Evolutionary conservation across 2,888 invertebrate genomes (phyloP).

Genomic region (Cantharis lateralis): DNA sequence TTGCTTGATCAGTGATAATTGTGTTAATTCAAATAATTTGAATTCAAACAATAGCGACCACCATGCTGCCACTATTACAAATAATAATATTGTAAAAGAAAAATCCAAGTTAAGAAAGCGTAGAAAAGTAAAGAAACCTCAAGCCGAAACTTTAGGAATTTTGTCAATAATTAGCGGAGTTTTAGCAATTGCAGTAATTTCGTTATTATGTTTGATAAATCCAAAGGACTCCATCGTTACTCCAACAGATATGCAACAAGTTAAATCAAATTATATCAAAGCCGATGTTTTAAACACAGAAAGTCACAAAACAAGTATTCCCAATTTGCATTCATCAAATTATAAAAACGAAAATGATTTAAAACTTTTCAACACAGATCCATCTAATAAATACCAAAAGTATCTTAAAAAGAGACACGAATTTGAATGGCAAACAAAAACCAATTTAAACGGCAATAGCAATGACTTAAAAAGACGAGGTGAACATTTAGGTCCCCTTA

Average conservation of each 20-base stretch:
- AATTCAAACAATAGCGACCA: neutral
- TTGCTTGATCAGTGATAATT: slow-evolving; percentile 19
- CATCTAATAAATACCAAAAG: neutral
- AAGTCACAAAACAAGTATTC: neutral
- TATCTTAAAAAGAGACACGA: neutral
- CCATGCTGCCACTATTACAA: neutral
- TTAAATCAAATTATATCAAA: neutral
- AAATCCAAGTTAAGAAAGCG: slow-evolving; percentile 24
- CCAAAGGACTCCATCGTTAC: slow-evolving; percentile 21
- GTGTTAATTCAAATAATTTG: neutral
- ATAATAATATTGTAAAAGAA: slow-evolving; percentile 8
- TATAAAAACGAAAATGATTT: neutral
- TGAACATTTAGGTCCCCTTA: neutral
- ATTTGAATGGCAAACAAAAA: neutral
- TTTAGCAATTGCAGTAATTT: slow-evolving; percentile 43
- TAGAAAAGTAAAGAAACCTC: neutral
- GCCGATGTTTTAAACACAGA: neutral
- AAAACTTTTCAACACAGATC: neutral
- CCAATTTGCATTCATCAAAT: neutral
- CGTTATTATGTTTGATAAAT: slow-evolving; percentile 41
- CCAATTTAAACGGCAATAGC: neutral
- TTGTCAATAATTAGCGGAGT: slow-evolving; percentile 42
- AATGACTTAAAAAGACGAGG: neutral
- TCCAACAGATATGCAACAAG: neutral
- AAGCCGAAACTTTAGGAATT: slow-evolving; percentile 36